Evolutionary conservation across 1,140 invertebrate genomes (phyloP), one percentile per base, ranked within the genome.

Genomic region (Eupristina koningsbergeri): DNA sequence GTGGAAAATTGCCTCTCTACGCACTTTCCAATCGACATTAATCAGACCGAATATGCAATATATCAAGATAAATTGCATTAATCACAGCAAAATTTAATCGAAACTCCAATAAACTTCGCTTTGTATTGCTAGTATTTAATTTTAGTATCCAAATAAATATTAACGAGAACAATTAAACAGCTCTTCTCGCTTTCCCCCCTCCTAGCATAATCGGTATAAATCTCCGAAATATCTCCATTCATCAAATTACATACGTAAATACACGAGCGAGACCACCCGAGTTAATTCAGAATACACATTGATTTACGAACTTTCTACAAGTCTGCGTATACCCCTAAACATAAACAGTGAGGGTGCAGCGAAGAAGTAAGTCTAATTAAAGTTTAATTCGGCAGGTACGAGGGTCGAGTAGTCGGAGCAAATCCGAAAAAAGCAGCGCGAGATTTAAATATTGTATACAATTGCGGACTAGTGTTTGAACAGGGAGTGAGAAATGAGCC

Each of bases 211-310:
- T n/a, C 67, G 39, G n/a, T n/a, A 71, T 71, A 71, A 80, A 80
- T 80, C 63, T 80, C 63, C 29, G 26, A 69, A 80, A 69, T 67
- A 80, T 80, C 61, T 47, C 45, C 41, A 26, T 67, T 80, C 77
- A 29, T 69, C 63, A 80, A 69, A 69, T 69, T 45, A 50, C 63
- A 69, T 8, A n/a, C 39, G 36, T 29, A 39, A 71, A n/a, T n/a
- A n/a, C n/a, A n/a, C n/a, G 41, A 71, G 36, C 36, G 36, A 67
- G 67, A 39, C 22, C 22, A 71, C 1, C 26, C 67, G 9, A 41
- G 36, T 19, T 36, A 71, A 71, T 71, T 80, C 77, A 26, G 45
- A 31, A 50, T 75, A 22, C 63, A 39, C 41, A 47, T 80, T 80
- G 77, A 80, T 80, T 80, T 80, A 47, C 39, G 45, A 80, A 75